A percentile compares a stretch with the other conserved stretches of the same genome.
These are phyloP conservation scores for Eurypyga helias DNA, from an alignment of 2,113 vertebrate genomes.

Conservation along the genomic window DNA sequence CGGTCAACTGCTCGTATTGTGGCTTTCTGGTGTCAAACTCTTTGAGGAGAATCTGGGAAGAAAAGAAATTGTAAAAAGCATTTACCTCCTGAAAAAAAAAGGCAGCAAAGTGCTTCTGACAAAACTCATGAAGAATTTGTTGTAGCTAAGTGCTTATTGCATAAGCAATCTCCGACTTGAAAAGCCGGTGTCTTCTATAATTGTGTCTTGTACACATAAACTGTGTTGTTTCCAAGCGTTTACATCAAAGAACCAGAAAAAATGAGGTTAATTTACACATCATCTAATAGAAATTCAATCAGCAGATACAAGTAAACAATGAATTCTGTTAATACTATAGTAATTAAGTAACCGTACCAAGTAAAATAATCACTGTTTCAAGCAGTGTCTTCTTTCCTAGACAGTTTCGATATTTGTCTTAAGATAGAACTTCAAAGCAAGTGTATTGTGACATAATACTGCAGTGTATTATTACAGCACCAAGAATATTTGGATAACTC, in stretches of 20 bases:
- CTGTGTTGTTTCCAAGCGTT: not conserved
- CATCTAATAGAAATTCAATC: not conserved
- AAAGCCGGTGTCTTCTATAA: not conserved
- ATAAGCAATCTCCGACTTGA: not conserved
- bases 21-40: slow-evolving; percentile 93
- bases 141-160: not conserved
- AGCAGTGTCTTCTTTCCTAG: not conserved
- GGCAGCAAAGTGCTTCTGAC: not conserved
- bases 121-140: not conserved
- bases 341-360: not conserved
- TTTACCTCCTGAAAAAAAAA: not conserved
- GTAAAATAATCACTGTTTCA: not conserved
- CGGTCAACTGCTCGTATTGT: slow-evolving; percentile 89
- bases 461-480: not conserved
- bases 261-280: not conserved
- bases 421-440: slow-evolving; percentile 14
- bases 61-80: not conserved
- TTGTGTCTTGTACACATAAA: not conserved
- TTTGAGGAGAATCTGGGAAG: slow-evolving; percentile 91
- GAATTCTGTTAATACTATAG: not conserved
- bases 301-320: not conserved
- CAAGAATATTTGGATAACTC: not conserved
- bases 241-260: not conserved
- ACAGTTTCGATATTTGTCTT: not conserved
- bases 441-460: not conserved